Base-by-base conservation (phyloP, 2,113 vertebrate species). In the Lampris megalopsis region DNA sequence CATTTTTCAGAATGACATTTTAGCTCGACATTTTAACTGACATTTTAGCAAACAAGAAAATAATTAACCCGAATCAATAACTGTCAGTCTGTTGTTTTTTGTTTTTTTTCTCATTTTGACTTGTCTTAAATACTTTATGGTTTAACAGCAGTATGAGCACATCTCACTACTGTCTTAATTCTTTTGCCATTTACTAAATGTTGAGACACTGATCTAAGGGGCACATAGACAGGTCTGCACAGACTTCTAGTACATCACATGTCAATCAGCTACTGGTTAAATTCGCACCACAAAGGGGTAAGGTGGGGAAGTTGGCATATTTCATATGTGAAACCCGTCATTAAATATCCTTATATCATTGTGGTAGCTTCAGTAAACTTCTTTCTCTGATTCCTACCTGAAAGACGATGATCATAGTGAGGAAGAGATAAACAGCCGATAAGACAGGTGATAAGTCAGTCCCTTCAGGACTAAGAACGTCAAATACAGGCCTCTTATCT, bases 371-470 rank as follows among this genome's bases (percentile, higher is more conserved):
- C 36, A 71, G 59, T 38, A 48, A 48, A 37, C 42, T 45, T 54
- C 62, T 54, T 41, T 68, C 42, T 62, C 6, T 6, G 64, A 62
- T 72, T 57, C 35, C 45, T 96, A 99, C 98, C 98, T 99, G 98
- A 68, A 99, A 95, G 68, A 99, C 95, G 78, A 99, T 99, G 81
- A 99, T 97, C 95, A 97, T 95, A 0, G 98, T 99, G 80, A 99
- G 93, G 94, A 99, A 99, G 35, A 97, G 95, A 93, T 98, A 99
- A 1, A 97, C 77, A 1, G 97, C 95, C 3, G 98, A 96, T 83
- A 94, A 92, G 84, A 93, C 84, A 45, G 97, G 97, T 36, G 97
- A 97, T 66, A 97, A 85, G 72, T 96, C 91, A 7, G 93, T 95
- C 79, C 98, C 97, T 65, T 97, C 95, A 3, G 95, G 92, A 60